Percentiles rank a stretch among this genome's conserved stretches.
Evolutionary conservation across 2,797 vertebrate genomes (phyloP).

Genomic region (Hoplostethus mediterraneus): DNA sequence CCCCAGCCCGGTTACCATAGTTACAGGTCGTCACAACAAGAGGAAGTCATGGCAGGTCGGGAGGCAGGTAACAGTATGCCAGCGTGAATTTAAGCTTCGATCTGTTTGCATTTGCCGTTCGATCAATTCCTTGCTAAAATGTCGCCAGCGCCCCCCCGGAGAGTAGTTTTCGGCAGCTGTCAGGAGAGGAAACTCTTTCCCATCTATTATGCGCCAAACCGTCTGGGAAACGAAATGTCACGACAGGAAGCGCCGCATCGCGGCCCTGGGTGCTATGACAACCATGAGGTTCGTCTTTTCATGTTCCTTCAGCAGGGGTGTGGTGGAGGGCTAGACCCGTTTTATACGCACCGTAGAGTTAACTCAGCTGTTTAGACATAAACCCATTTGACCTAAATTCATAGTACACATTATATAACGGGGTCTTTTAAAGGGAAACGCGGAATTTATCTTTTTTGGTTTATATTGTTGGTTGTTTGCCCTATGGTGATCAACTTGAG

Average conservation of each 20-base stretch:
- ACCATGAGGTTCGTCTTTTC: slow-evolving; percentile 74
- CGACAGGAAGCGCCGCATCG: slow-evolving; percentile 39
- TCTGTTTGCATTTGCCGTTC: accelerated
- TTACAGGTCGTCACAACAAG: slow-evolving; percentile 45
- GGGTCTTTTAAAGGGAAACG: no score
- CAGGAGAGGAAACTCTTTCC: slow-evolving; percentile 84
- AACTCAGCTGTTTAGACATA: no score
- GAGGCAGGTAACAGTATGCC: slow-evolving; percentile 2
- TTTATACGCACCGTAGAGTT: neutral
- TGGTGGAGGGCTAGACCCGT: neutral
- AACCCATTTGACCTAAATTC: no score
- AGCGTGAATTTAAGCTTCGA: neutral
- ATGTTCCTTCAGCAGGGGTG: no score
- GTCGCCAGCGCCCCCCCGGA: neutral
- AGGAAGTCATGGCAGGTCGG: slow-evolving; percentile 6
- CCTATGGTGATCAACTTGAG: no score
- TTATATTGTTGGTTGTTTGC: no score
- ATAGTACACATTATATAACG: no score
- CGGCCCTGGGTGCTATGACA: slow-evolving; percentile 85
- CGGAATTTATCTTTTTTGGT: no score
- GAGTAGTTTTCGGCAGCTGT: slow-evolving; percentile 80
- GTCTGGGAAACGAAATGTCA: slow-evolving; percentile 76
- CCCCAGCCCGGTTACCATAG: slow-evolving; percentile 48
- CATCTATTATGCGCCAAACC: slow-evolving; percentile 55
- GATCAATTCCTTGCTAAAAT: neutral